These are phyloP conservation scores for Bombus fervidus DNA, from an alignment of 1,140 invertebrate genomes.

Conservation along the genomic window DNA sequence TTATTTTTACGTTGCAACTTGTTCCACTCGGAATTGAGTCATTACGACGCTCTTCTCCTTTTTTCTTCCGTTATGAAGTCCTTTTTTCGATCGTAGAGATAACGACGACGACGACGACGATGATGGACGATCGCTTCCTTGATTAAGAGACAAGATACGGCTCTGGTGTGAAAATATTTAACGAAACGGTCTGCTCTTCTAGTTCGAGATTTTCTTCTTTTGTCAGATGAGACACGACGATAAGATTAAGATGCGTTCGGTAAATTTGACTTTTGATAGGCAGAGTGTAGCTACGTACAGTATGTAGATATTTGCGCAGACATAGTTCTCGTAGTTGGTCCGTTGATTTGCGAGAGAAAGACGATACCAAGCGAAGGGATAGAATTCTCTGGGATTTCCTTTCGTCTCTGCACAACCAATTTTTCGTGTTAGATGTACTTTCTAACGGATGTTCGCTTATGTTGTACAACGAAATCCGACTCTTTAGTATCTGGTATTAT, in stretches of 20 bases:
- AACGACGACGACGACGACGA: not conserved
- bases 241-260: not conserved
- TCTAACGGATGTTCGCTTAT: not conserved
- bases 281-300: not conserved
- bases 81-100: not conserved
- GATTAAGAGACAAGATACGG: not conserved
- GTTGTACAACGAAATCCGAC: too few species aligned
- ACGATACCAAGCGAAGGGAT: not conserved
- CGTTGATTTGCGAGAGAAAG: not conserved
- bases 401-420: not conserved
- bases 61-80: not conserved
- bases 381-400: not conserved
- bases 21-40: slow-evolving; percentile 1
- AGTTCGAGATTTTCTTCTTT: not conserved
- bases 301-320: not conserved
- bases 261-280: not conserved
- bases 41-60: not conserved
- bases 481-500: too few species aligned
- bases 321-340: not conserved
- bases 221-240: not conserved
- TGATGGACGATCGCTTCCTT: not conserved
- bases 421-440: not conserved
- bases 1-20: not conserved
- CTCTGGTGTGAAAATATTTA: not conserved
- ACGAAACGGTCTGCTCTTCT: not conserved